phyloP scores from a whole-genome alignment of 2,797 vertebrate genomes.

The Erpetoichthys calabaricus region DNA sequence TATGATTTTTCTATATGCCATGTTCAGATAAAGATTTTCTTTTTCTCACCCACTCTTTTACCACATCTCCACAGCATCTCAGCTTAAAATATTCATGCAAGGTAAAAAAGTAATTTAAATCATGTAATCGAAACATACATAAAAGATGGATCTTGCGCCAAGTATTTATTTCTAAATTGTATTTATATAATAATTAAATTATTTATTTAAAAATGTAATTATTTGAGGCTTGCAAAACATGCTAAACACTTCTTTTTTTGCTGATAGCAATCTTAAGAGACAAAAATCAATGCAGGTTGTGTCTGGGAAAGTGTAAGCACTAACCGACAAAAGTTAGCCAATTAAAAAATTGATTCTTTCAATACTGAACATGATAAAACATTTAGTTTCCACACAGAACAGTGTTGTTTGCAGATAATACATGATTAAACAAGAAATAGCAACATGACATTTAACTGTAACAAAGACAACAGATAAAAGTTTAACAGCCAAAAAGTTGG shows the following conservation, averaged over 20 bases:
- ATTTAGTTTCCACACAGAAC: too few species aligned
- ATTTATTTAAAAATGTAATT: not conserved
- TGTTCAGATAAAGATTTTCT: too few species aligned
- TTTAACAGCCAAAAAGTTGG: too few species aligned
- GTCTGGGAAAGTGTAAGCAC: too few species aligned
- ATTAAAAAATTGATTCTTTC: too few species aligned
- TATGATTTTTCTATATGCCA: too few species aligned
- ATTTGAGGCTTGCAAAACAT: not conserved
- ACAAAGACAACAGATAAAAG: too few species aligned
- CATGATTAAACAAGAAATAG: too few species aligned
- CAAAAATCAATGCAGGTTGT: not conserved
- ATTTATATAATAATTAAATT: not conserved
- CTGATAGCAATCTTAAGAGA: not conserved
- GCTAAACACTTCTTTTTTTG: constrained; percentile 5
- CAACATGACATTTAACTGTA: too few species aligned
- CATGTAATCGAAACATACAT: not conserved
- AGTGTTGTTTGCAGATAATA: not conserved
- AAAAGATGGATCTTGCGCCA: not conserved
- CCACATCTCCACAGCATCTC: constrained; percentile 7
- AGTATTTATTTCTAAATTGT: not conserved
- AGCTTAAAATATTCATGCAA: constrained; percentile 9
- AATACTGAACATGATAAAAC: too few species aligned
- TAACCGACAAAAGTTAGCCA: too few species aligned
- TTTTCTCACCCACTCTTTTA: not conserved
- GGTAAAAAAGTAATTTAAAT: constrained; percentile 12